Conservation (phyloP, 2,888 invertebrate genomes). For the Drosophila anceps region DNA sequence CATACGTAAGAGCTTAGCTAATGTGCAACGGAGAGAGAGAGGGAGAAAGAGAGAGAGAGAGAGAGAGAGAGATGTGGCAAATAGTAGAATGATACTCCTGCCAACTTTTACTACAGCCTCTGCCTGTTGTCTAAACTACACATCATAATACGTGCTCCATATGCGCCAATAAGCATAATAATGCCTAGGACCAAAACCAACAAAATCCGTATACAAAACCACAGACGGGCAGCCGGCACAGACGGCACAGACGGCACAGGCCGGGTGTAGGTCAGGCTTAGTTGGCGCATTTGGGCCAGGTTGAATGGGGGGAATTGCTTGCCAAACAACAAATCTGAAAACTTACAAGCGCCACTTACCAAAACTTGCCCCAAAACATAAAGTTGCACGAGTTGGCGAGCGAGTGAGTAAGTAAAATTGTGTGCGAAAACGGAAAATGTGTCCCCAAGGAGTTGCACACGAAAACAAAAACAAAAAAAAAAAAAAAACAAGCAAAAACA, state of each 20-base stretch:
- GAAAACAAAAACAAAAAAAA: conserved; percentile 28
- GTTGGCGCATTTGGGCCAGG: conserved; percentile 29
- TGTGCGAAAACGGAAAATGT: conserved; percentile 76
- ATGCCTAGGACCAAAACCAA: conserved; percentile 52
- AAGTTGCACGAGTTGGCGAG: conserved; percentile 28
- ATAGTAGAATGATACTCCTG: conserved; percentile 18
- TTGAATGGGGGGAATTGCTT: conserved; percentile 21
- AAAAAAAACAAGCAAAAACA: too few species aligned
- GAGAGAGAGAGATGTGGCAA: conserved; percentile 13
- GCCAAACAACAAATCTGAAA: conserved; percentile 60
- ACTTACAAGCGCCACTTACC: conserved; percentile 65
- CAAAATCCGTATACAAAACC: conserved; percentile 39
- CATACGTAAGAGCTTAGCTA: conserved; percentile 35
- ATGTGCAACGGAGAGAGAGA: conserved; percentile 13
- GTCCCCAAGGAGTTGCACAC: conserved; percentile 63
- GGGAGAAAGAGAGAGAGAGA: too few species aligned
- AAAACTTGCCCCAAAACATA: conserved; percentile 26
- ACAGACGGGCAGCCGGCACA: conserved; percentile 23
- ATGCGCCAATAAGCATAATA: conserved; percentile 77
- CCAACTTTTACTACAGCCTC: conserved; percentile 1
- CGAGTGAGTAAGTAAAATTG: conserved; percentile 50
- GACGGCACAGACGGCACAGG: neutral
- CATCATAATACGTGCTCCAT: conserved; percentile 79
- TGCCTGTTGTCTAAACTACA: conserved; percentile 47
- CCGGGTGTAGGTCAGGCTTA: conserved; percentile 20